Conservation (phyloP, 2,797 vertebrate species). For the Labeo calbasu region DNA sequence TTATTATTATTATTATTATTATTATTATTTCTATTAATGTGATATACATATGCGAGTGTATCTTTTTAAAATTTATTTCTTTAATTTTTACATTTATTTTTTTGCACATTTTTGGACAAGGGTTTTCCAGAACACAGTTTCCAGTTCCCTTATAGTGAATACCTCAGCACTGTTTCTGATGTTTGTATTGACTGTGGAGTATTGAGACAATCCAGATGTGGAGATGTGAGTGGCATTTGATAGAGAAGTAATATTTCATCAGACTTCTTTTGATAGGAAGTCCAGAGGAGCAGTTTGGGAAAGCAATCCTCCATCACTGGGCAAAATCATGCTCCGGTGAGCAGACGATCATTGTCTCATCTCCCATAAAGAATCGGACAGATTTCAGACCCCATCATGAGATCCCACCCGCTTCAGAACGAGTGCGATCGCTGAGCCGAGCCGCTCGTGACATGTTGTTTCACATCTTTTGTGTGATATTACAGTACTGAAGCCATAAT, state of each 20-base stretch:
- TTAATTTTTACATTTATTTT: too few species aligned
- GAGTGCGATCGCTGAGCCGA: constrained; percentile 17
- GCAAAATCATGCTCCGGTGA: constrained; percentile 1
- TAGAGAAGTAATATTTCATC: constrained; percentile 11
- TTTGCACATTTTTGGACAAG: not conserved
- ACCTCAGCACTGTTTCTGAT: constrained; percentile 62
- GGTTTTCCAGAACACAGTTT: not conserved
- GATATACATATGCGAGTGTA: too few species aligned
- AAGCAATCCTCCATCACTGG: not conserved
- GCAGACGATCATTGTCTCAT: constrained; percentile 24
- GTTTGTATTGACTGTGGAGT: constrained; percentile 16
- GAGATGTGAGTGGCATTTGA: not conserved
- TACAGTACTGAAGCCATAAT: constrained; percentile 65
- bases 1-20: too few species aligned
- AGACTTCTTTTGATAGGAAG: not conserved
- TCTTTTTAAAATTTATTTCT: too few species aligned
- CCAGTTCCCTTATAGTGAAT: not conserved
- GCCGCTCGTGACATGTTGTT: constrained; percentile 58
- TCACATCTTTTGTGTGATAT: constrained; percentile 53
- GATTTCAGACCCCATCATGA: constrained; percentile 27
- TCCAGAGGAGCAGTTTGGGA: not conserved
- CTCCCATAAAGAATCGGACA: constrained; percentile 17
- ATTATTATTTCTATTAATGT: too few species aligned
- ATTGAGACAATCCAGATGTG: not conserved
- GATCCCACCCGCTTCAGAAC: constrained; percentile 14